These are phyloP conservation scores for Drosophila takahashii DNA, from an alignment of 1,140 invertebrate genomes.

Conservation along the genomic window DNA sequence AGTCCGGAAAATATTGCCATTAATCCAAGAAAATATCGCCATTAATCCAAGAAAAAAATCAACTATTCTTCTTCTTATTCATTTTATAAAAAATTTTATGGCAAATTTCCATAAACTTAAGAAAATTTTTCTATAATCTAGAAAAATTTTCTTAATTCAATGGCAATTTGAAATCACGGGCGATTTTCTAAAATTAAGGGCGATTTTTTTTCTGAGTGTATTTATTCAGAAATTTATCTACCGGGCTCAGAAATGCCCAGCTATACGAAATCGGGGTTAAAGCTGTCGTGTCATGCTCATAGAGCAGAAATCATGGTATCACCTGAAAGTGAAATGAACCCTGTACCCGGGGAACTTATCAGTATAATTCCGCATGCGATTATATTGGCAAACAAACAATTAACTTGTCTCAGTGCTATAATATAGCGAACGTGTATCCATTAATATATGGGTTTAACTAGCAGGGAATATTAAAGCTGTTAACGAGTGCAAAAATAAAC, in stretches of 20 bases:
- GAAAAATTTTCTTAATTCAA: too few species aligned
- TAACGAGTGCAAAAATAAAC: not conserved
- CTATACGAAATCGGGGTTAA: slow-evolving; percentile 1
- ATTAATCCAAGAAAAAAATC: too few species aligned
- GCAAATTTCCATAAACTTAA: too few species aligned
- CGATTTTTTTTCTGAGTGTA: too few species aligned
- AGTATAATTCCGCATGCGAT: slow-evolving; percentile 6
- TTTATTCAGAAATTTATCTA: not conserved
- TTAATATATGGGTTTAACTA: not conserved
- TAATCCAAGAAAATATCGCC: too few species aligned
- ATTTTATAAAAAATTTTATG: too few species aligned
- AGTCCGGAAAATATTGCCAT: too few species aligned
- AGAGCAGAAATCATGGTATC: slow-evolving; percentile 24
- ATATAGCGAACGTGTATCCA: not conserved
- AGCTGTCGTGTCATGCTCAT: slow-evolving; percentile 46
- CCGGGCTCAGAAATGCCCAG: not conserved
- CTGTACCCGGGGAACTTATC: slow-evolving; percentile 46
- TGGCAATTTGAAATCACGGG: too few species aligned
- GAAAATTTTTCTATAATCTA: too few species aligned
- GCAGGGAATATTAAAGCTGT: not conserved
- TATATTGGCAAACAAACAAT: slow-evolving; percentile 1
- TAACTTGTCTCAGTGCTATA: slow-evolving; percentile 7
- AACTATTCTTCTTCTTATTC: too few species aligned
- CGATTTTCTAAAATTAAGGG: too few species aligned
- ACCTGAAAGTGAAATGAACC: slow-evolving; percentile 55